Conservation (phyloP, 2,797 vertebrate genomes). For the Percopsis omiscomaycus region DNA sequence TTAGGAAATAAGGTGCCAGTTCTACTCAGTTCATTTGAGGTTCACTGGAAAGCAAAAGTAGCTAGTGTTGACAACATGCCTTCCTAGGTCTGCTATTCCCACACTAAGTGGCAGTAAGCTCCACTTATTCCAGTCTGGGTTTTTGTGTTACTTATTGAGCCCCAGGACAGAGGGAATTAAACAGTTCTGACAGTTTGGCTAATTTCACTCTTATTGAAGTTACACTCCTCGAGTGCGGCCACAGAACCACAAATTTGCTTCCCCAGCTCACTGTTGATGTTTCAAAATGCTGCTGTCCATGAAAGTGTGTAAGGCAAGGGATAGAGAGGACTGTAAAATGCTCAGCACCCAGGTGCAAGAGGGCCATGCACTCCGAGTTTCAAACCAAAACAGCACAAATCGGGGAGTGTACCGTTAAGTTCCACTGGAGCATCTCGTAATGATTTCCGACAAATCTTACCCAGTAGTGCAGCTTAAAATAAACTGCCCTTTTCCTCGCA, state of each 20-base stretch:
- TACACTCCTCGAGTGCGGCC: not conserved
- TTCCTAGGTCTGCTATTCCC: conserved; percentile 34
- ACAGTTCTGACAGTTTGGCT: conserved; percentile 23
- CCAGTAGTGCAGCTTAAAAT: conserved; percentile 62
- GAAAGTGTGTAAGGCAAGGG: too few species aligned
- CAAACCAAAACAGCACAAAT: too few species aligned
- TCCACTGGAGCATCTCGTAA: conserved; percentile 58
- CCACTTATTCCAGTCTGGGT: conserved; percentile 28
- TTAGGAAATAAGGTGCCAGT: conserved; percentile 31
- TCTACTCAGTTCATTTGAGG: conserved; percentile 28
- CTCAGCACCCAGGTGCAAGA: too few species aligned
- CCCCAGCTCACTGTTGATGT: too few species aligned
- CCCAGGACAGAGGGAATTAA: conserved; percentile 33
- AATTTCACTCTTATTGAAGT: conserved; percentile 19
- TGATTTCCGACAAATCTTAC: conserved; percentile 64
- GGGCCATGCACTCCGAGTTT: too few species aligned
- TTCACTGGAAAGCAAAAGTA: conserved; percentile 40
- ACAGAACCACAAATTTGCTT: too few species aligned
- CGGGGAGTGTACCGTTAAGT: conserved; percentile 32
- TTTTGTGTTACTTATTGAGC: conserved; percentile 17
- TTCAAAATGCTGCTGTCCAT: too few species aligned
- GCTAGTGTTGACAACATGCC: conserved; percentile 11
- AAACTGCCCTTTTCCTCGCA: conserved; percentile 61
- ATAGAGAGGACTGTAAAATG: too few species aligned
- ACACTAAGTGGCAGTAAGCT: conserved; percentile 30